A percentile compares a stretch with the other conserved stretches of the same genome.
phyloP scores from a whole-genome alignment of 2,888 invertebrate species.

The Diarsia dahlii region DNA sequence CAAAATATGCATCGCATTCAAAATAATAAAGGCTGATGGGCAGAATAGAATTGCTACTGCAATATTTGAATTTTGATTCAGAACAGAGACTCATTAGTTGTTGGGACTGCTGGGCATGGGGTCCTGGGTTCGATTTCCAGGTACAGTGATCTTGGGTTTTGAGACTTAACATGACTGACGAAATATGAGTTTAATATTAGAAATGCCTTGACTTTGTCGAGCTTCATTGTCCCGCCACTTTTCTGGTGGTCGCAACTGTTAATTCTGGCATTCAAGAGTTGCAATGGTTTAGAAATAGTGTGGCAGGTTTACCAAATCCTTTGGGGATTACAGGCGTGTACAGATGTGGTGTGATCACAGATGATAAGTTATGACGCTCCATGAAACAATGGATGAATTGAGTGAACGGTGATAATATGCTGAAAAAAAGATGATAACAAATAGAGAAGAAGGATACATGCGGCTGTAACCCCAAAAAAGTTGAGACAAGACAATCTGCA shows the following conservation, averaged over 20 bases:
- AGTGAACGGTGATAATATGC: not conserved
- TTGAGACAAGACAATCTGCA: not conserved
- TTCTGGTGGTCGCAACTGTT: too few relatives aligned
- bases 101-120: not conserved
- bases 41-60: not conserved
- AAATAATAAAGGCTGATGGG: not conserved
- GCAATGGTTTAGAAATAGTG: too few relatives aligned
- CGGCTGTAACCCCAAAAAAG: not conserved
- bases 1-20: not conserved
- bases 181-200: not conserved
- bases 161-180: not conserved
- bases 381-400: not conserved
- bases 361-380: not conserved
- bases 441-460: not conserved
- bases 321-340: not conserved
- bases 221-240: too few relatives aligned
- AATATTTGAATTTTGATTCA: not conserved
- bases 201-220: not conserved
- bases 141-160: not conserved
- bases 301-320: not conserved
- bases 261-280: too few relatives aligned
- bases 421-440: not conserved
- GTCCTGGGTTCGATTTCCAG: not conserved
- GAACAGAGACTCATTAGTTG: not conserved
- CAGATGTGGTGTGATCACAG: too few relatives aligned